Evolutionary conservation across 2,797 vertebrate species (phyloP).

Genomic region (Danio jaintianensis): DNA sequence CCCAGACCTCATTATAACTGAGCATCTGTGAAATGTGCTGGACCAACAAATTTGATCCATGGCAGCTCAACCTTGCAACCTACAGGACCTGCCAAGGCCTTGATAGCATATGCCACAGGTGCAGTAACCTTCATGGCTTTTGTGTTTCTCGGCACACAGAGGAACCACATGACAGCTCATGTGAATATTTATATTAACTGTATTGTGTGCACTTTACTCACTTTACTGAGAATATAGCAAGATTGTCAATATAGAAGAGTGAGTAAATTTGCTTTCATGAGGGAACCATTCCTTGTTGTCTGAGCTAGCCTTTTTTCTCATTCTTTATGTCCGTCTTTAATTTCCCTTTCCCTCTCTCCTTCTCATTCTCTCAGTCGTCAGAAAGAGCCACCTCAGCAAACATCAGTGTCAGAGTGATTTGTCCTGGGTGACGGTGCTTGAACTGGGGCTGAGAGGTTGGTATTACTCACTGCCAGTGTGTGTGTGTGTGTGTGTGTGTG

Average conservation of each 20-base stretch:
- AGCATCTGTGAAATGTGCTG: too few relatives aligned
- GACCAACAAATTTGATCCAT: too few relatives aligned
- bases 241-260: not conserved
- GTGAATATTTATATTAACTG: too few relatives aligned
- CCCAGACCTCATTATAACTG: too few relatives aligned
- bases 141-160: not conserved
- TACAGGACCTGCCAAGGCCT: too few relatives aligned
- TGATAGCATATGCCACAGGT: too few relatives aligned
- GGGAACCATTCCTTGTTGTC: not conserved
- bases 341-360: conserved; percentile 3
- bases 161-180: not conserved
- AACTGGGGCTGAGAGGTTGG: conserved; percentile 35
- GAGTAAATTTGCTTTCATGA: not conserved
- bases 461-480: conserved; percentile 43
- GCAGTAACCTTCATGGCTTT: too few relatives aligned
- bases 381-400: conserved; percentile 50
- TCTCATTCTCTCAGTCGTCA: conserved; percentile 28
- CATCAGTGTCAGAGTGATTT: conserved; percentile 53
- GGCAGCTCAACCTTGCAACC: too few relatives aligned
- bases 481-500: not conserved
- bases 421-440: conserved; percentile 47
- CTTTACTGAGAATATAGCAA: too few relatives aligned
- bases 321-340: conserved; percentile 18
- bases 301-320: not conserved
- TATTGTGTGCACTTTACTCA: too few relatives aligned